phyloP scores from a whole-genome alignment of 2,888 invertebrate species.

The Sabatieria punctata region DNA sequence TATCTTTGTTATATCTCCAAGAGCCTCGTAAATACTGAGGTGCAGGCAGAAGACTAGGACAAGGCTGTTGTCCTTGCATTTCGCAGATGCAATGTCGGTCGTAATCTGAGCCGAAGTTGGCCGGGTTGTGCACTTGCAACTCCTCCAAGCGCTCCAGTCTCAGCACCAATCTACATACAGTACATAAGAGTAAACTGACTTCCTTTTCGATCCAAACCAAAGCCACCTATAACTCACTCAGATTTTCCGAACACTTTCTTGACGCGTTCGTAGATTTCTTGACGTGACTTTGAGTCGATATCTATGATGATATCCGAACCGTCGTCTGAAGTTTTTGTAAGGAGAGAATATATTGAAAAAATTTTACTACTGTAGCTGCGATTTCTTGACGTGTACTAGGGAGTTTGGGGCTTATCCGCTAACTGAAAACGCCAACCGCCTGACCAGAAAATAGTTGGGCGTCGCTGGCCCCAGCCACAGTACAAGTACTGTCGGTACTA shows the following conservation, averaged over 20 bases:
- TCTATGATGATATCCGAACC: too few species aligned
- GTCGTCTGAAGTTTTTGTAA: too few species aligned
- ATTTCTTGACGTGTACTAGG: too few species aligned
- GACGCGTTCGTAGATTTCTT: conserved; percentile 30
- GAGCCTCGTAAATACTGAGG: conserved; percentile 68
- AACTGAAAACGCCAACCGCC: too few species aligned
- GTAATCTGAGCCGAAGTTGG: conserved; percentile 74
- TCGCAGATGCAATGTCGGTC: conserved; percentile 77
- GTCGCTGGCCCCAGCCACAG: too few species aligned
- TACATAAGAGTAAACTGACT: neutral
- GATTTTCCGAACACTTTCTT: neutral
- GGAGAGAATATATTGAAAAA: too few species aligned
- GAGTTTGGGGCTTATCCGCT: too few species aligned
- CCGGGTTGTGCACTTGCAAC: conserved; percentile 59
- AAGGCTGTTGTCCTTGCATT: conserved; percentile 75
- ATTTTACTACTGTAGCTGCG: too few species aligned
- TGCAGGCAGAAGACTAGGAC: conserved; percentile 57
- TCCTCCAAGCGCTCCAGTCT: conserved; percentile 15
- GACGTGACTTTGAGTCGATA: too few species aligned
- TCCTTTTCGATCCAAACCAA: neutral
- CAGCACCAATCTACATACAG: conserved; percentile 2
- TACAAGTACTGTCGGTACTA: too few species aligned
- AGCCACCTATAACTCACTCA: neutral
- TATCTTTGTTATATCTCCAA: conserved; percentile 7
- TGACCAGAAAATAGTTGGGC: too few species aligned